Base-by-base conservation (phyloP, 1,140 invertebrate genomes). In the Drosophila bifasciata region DNA sequence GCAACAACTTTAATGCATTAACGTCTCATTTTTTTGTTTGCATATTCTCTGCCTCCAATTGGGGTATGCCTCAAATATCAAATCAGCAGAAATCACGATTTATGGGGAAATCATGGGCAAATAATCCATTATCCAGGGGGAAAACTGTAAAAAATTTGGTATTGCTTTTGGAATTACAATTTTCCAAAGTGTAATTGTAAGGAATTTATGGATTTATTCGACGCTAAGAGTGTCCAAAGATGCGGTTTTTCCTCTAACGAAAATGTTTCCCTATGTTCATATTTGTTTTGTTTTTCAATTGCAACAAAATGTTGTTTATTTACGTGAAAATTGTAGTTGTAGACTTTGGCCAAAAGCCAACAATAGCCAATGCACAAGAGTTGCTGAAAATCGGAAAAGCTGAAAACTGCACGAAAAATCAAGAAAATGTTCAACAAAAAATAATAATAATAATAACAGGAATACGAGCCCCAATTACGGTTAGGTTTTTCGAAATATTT, bases 241-340 rank as follows among this genome's bases (percentile, higher is more conserved):
- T 40, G 9, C 28, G 21, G 15, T 21, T 32, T n/a, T 55, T 66
- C n/a, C 4, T 32, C 17, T 21, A 36, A 23, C 7, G 17, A 25
- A 19, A 32, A 15, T 11, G 23, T 8, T 21, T n/a, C 6, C 13
- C 13, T 66, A 39, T 40, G 58, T 50, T 36, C 49, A 51, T 8
- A 36, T 40, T 36, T 68, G 48, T 60, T 71, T 72, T 46, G n/a
- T 40, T 56, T 51, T 48, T 62, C 16, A 80, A 77, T 73, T 81
- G 81, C 81, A 83, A 77, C 79, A 86, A 86, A 86, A 77, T 70
- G 76, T 80, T 86, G 76, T 86, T 85, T 81, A 85, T 86, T 85
- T 85, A 85, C 81, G 81, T 81, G 74, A 81, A 86, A 77, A 86
- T 86, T 36, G 32, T 36, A 36, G 9, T 44, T 81, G 81, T 85